Evolutionary conservation across 2,888 invertebrate genomes (phyloP), one percentile per base, ranked within the genome.

Genomic region (Abrostola triplasia): DNA sequence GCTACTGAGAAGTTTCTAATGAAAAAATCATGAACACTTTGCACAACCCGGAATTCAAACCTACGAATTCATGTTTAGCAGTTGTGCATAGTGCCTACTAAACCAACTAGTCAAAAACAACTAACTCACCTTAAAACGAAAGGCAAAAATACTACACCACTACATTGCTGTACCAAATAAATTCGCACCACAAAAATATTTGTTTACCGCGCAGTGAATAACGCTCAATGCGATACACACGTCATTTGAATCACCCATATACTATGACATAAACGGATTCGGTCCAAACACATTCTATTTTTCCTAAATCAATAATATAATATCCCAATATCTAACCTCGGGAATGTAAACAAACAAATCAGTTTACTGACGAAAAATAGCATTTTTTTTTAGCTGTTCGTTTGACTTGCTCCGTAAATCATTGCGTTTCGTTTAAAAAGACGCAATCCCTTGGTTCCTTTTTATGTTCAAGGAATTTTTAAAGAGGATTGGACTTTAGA

Each of bases 371-470:
- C 38, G 48, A 55, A 61, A 70, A 65, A 55, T 41, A 62, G 54
- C 42, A 51, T 53, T 59, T 50, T 70, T 67, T 60, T 58, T 47
- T 55, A 65, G 75, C 72, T 59, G 53, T 77, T 79, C 64, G 63
- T 77, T 66, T 64, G 49, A 49, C 74, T 64, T 69, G 60, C 62
- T 64, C 57, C 57, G 70, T 79, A 76, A 79, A 81, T 81, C 71
- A 71, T 77, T 67, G 67, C 59, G 69, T 70, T 69, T 54, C 69
- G 51, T 64, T 71, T 78, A 54, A 59, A 74, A 76, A 78, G 64
- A 76, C 48, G 64, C 59, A 68, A 73, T 81, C 65, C 64, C 59
- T 54, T 64, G 65, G 70, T 65, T 55, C 68, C 48, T 53, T 38
- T 76, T 76, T 64, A 66, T 65, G 64, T 59, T 40, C 50, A 4